phyloP scores from a whole-genome alignment of 2,797 vertebrate species.

The Linurgus olivaceus region DNA sequence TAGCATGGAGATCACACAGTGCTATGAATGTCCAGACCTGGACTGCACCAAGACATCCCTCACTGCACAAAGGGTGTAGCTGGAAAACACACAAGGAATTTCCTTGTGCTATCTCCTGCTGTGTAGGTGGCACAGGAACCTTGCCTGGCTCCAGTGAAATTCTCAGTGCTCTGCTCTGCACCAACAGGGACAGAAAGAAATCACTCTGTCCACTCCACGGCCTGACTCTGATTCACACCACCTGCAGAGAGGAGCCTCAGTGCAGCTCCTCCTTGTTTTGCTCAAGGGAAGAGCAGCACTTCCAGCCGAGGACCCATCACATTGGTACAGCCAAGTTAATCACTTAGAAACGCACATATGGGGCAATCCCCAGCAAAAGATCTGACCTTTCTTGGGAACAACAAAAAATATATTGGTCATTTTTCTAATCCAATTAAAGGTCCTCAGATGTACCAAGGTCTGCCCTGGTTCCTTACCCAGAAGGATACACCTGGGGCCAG shows the following conservation, averaged over 20 bases:
- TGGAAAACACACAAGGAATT: neutral
- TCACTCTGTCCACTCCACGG: fast-evolving
- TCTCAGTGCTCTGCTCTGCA: neutral
- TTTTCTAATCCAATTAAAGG: neutral
- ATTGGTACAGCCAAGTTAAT: neutral
- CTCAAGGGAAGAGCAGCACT: neutral
- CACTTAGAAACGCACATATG: neutral
- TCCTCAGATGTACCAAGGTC: neutral
- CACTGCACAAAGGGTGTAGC: neutral
- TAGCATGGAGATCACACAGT: neutral
- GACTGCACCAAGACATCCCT: neutral
- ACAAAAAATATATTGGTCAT: neutral
- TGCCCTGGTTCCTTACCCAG: neutral
- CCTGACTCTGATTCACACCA: neutral
- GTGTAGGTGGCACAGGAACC: neutral
- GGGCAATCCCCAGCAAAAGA: neutral
- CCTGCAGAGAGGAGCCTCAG: neutral
- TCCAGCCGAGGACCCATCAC: neutral
- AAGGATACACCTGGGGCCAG: neutral
- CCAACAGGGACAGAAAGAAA: neutral
- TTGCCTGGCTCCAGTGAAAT: neutral
- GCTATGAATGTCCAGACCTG: neutral
- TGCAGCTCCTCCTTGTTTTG: neutral
- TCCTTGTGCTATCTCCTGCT: neutral
- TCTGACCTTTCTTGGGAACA: neutral